Evolutionary conservation across 2,888 invertebrate species (phyloP).

Genomic region (Nemurella pictetii): DNA sequence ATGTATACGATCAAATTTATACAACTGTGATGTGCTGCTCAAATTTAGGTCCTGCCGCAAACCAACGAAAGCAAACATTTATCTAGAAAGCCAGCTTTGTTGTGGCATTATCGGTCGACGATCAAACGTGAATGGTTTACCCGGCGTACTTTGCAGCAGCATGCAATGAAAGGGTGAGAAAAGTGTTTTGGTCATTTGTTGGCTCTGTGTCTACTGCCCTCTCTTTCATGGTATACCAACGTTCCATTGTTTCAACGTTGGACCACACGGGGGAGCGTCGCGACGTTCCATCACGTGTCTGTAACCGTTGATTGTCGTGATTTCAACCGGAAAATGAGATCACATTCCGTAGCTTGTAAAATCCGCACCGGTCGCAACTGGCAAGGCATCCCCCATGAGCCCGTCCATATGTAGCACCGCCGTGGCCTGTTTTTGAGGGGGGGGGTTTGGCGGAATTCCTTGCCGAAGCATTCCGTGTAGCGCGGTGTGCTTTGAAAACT

Average conservation of each 20-base stretch:
- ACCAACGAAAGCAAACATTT: not conserved
- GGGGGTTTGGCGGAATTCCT: not conserved
- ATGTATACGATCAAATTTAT: not conserved
- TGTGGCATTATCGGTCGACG: not conserved
- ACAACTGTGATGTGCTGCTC: not conserved
- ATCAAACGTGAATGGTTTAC: not conserved
- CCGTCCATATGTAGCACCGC: not conserved
- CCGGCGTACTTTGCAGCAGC: too few relatives aligned
- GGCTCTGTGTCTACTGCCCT: too few relatives aligned
- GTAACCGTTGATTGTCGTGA: constrained; percentile 35
- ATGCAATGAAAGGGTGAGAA: not conserved
- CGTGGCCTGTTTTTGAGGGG: not conserved
- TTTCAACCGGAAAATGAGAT: constrained; percentile 39
- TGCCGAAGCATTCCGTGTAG: not conserved
- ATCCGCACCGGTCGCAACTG: not conserved
- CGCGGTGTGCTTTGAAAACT: not conserved
- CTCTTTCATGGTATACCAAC: too few relatives aligned
- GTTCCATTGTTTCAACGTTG: not conserved
- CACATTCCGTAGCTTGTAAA: constrained; percentile 34
- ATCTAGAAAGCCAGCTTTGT: not conserved
- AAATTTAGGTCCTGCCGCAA: not conserved
- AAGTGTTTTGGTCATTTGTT: not conserved
- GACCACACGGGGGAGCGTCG: not conserved
- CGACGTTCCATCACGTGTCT: not conserved
- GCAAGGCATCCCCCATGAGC: not conserved